These are phyloP conservation scores for Tetropium fuscum DNA, from an alignment of 2,888 invertebrate genomes.

Conservation along the genomic window DNA sequence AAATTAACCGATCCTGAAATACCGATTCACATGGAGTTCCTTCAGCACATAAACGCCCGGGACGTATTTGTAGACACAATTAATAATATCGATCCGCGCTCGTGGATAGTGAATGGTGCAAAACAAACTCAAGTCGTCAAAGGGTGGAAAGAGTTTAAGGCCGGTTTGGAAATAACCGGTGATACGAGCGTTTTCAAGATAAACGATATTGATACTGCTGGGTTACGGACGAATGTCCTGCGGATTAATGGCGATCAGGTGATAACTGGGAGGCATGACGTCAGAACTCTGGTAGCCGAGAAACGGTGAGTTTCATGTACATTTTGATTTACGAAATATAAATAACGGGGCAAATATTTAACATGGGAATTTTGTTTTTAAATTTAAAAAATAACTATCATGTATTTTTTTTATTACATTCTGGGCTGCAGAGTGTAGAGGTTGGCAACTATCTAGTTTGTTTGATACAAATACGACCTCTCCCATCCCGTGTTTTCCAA, in stretches of 20 bases:
- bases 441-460: too few species aligned
- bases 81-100: constrained; percentile 63
- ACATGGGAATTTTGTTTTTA: too few species aligned
- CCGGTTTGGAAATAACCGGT: constrained; percentile 64
- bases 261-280: constrained; percentile 63
- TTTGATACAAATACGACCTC: too few species aligned
- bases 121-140: constrained; percentile 64
- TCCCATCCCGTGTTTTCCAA: too few species aligned
- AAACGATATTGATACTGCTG: constrained; percentile 66
- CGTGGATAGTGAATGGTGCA: constrained; percentile 63
- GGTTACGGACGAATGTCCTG: constrained; percentile 63
- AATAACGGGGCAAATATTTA: too few species aligned
- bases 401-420: too few species aligned
- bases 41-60: constrained; percentile 58
- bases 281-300: constrained; percentile 58
- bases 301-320: constrained; percentile 41
- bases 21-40: constrained; percentile 60
- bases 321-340: background rate
- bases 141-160: constrained; percentile 66
- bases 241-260: constrained; percentile 65
- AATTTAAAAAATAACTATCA: too few species aligned
- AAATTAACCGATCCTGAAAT: constrained; percentile 56
- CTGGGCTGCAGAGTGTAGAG: too few species aligned
- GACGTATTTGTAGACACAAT: constrained; percentile 64
- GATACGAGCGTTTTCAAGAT: constrained; percentile 64